Evolutionary conservation across 2,797 vertebrate genomes (phyloP).

Genomic region (Thaleichthys pacificus): DNA sequence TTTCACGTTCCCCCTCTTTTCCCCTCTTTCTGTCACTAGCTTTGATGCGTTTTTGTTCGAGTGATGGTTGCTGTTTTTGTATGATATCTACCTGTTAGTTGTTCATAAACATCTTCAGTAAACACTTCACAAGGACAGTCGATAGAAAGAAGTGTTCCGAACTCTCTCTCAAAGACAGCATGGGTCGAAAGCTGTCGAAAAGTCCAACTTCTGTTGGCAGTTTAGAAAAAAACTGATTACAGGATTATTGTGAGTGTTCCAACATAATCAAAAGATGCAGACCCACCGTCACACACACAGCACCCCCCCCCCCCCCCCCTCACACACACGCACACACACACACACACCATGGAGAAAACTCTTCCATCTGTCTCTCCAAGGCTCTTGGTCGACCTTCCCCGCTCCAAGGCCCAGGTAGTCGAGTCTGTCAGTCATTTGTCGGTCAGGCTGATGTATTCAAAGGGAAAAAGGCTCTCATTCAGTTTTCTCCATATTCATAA

Average conservation of each 20-base stretch:
- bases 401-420: slow-evolving; percentile 72
- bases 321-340: slow-evolving; percentile 14
- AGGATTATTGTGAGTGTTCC: too few relatives aligned
- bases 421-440: slow-evolving; percentile 14
- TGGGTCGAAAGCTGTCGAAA: too few relatives aligned
- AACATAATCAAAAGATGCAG: too few relatives aligned
- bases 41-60: neutral
- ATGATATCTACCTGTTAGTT: too few relatives aligned
- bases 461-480: slow-evolving; percentile 68
- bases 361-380: slow-evolving; percentile 67
- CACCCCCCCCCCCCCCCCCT: too few relatives aligned
- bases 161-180: neutral
- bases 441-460: slow-evolving; percentile 74
- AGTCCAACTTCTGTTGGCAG: neutral
- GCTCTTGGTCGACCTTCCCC: slow-evolving; percentile 70
- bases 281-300: neutral
- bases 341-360: slow-evolving; percentile 50
- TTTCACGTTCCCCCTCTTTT: neutral
- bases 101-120: neutral
- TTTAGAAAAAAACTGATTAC: too few relatives aligned
- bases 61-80: too few relatives aligned
- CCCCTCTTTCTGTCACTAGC: neutral
- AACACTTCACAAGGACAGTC: neutral
- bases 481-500: slow-evolving; percentile 78
- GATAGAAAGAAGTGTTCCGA: neutral